Conservation (phyloP, 2,113 vertebrate species). For the Corythaeola cristata region DNA sequence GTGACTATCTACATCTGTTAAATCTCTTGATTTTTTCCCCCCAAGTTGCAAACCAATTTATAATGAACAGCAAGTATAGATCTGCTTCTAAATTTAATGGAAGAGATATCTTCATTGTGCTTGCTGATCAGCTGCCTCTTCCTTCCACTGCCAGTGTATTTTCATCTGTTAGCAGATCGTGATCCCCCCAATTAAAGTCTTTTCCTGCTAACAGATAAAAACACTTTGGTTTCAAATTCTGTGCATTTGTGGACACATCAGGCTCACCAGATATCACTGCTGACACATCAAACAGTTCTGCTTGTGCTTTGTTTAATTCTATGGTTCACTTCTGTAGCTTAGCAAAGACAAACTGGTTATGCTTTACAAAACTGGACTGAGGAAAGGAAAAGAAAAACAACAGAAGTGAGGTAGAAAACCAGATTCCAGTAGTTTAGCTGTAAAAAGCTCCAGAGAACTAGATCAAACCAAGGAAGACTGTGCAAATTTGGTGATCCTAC, state of each 20-base stretch:
- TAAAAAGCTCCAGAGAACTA: not conserved
- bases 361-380: not conserved
- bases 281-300: not conserved
- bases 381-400: not conserved
- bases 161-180: not conserved
- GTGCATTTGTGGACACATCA: not conserved
- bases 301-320: not conserved
- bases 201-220: not conserved
- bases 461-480: not conserved
- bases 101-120: not conserved
- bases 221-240: not conserved
- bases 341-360: not conserved
- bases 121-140: not conserved
- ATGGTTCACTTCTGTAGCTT: not conserved
- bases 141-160: not conserved
- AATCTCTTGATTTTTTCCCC: not conserved
- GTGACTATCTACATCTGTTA: not conserved
- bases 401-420: not conserved
- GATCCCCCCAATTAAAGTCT: not conserved
- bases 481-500: not conserved
- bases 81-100: not conserved
- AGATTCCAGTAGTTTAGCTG: not conserved
- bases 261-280: not conserved
- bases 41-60: not conserved
- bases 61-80: not conserved